Evolutionary conservation across 2,888 invertebrate genomes (phyloP).

Genomic region (Malthinus seriepunctatus): DNA sequence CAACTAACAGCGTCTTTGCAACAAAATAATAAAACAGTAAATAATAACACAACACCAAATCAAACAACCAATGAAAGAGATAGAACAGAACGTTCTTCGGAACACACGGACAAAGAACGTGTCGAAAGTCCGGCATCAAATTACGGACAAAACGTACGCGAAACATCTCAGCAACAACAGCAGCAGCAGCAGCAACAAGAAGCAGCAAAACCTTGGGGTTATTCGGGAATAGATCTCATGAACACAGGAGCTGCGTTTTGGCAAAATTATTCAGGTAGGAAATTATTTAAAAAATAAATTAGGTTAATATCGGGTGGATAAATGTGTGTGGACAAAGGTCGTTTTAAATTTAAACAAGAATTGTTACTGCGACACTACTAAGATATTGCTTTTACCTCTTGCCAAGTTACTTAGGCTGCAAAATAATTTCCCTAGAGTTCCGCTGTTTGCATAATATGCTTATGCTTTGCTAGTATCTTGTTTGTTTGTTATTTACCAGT

Average conservation of each 20-base stretch:
- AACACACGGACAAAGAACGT: conserved; percentile 18
- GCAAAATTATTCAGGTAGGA: conserved; percentile 86
- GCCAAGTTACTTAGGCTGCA: conserved; percentile 42
- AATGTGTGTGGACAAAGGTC: conserved; percentile 39
- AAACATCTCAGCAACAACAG: conserved; percentile 35
- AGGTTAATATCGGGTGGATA: conserved; percentile 15
- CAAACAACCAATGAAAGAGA: conserved; percentile 34
- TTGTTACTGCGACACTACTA: conserved; percentile 43
- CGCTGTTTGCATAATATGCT: conserved; percentile 55
- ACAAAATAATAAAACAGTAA: conserved; percentile 40
- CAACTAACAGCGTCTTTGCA: conserved; percentile 39
- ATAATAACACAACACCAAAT: conserved; percentile 36
- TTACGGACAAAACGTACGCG: conserved; percentile 46
- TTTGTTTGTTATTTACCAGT: conserved; percentile 31
- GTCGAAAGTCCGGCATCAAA: conserved; percentile 49
- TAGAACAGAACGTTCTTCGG: conserved; percentile 45
- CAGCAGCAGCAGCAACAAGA: conserved; percentile 61
- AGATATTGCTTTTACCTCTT: conserved; percentile 41
- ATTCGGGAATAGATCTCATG: conserved; percentile 78
- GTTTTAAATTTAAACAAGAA: conserved; percentile 35
- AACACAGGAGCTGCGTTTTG: conserved; percentile 85
- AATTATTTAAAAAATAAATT: too few relatives aligned
- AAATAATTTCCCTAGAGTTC: conserved; percentile 55
- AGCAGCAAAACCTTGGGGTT: conserved; percentile 64
- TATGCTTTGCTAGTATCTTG: conserved; percentile 39